These are phyloP conservation scores for Drosophila fungiperda DNA, from an alignment of 2,888 invertebrate genomes.

Conservation along the genomic window DNA sequence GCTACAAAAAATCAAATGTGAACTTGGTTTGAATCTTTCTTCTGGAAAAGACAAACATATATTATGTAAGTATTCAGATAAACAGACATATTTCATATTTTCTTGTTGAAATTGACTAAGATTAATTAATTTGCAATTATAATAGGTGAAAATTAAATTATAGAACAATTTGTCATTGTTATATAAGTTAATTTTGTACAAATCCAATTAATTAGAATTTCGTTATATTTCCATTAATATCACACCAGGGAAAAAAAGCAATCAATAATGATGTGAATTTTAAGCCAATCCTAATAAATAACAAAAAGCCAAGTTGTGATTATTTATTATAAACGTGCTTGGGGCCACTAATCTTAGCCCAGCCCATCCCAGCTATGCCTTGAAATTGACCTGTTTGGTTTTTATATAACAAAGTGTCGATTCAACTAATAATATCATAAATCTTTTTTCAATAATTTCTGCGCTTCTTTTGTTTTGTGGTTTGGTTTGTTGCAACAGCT, in stretches of 20 bases:
- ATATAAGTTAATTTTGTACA: slow-evolving; percentile 21
- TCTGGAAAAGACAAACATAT: background rate
- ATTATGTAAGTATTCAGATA: background rate
- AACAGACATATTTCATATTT: background rate
- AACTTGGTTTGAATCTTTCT: background rate
- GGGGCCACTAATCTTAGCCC: slow-evolving; percentile 6
- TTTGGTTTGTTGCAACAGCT: slow-evolving; percentile 56
- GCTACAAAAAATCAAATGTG: background rate
- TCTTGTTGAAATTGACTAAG: background rate
- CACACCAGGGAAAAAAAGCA: slow-evolving; percentile 16
- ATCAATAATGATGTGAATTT: slow-evolving; percentile 35
- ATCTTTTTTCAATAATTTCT: slow-evolving; percentile 71
- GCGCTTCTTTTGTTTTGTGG: background rate
- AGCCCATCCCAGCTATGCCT: slow-evolving; percentile 29
- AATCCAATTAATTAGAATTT: slow-evolving; percentile 33
- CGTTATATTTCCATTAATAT: slow-evolving; percentile 15
- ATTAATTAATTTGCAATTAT: background rate
- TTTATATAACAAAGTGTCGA: slow-evolving; percentile 73
- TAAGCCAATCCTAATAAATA: slow-evolving; percentile 53
- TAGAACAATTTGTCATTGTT: slow-evolving; percentile 8
- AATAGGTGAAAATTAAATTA: slow-evolving; percentile 2
- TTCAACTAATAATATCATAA: slow-evolving; percentile 70
- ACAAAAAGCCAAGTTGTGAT: slow-evolving; percentile 48
- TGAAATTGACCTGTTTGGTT: slow-evolving; percentile 58
- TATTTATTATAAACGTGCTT: slow-evolving; percentile 63